Conservation (phyloP, 2,797 vertebrate species). For the Cheirogaleus major region DNA sequence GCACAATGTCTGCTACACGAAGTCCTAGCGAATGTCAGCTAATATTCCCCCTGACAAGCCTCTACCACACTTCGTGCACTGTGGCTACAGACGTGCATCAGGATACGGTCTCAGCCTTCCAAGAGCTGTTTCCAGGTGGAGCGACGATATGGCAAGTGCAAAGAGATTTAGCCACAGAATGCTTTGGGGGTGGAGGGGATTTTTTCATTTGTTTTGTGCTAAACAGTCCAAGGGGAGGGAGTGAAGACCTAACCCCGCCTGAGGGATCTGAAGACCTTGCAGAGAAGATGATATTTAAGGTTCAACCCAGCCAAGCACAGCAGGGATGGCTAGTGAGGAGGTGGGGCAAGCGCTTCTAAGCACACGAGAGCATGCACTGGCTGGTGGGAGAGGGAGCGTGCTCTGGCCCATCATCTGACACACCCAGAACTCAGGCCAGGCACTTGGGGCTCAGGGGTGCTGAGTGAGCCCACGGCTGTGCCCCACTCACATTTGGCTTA, state of each 20-base stretch:
- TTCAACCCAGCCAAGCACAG: neutral
- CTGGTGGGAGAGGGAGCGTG: fast-evolving
- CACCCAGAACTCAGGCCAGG: neutral
- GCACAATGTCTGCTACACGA: neutral
- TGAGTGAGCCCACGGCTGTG: fast-evolving
- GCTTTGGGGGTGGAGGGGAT: neutral
- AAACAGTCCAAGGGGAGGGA: neutral
- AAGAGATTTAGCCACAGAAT: neutral
- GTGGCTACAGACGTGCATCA: neutral
- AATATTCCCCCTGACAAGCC: neutral
- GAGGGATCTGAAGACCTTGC: neutral
- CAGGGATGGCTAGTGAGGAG: neutral
- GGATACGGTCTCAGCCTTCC: neutral
- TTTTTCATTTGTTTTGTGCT: neutral
- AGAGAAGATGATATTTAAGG: neutral
- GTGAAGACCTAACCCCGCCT: neutral
- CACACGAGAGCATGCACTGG: fast-evolving
- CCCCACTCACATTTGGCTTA: too few relatives aligned
- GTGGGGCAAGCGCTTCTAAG: neutral
- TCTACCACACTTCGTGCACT: neutral
- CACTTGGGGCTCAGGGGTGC: neutral
- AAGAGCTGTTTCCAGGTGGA: neutral
- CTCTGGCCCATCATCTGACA: fast-evolving
- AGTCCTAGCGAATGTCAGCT: neutral
- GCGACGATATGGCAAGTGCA: fast-evolving